Evolutionary conservation across 1,140 invertebrate genomes (phyloP), one percentile per base, ranked within the genome.

Genomic region (Phthorimaea operculella): DNA sequence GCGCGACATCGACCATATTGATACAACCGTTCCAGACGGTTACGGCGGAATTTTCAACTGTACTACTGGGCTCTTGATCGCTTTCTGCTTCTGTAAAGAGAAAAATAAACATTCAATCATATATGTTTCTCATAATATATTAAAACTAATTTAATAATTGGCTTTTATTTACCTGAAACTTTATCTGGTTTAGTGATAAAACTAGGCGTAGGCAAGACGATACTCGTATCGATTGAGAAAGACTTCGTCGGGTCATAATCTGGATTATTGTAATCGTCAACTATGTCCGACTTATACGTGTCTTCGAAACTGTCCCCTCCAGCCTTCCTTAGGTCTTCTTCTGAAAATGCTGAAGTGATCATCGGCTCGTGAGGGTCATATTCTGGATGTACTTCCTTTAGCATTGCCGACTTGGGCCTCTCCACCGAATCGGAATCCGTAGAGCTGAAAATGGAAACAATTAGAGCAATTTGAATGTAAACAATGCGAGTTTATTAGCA

Each of bases 1-100:
- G 93, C 0, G 95, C 92, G 0, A 97, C 93, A 74, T 98, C 96
- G 1, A 93, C 90, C 94, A 97, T 97, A 66, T 91, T 92, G 1
- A 98, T 91, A 52, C 90, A 91, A 0, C 96, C 96, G 63, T 91
- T 91, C 96, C 96, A 98, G 12, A 96, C 86, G 6, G 88, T 84
- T 4, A 83, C 71, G 36, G 86, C 62, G 28, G 78, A 49, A 58
- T 72, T 51, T 52, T 87, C 88, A 16, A 89, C 88, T 34, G 89
- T 90, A 57, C 88, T 90, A 21, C 74, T 87, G 7, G 88, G 88
- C 63, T 90, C 89, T 70, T 89, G 89, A 66, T 90, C 88, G 70
- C 87, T 89, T 58, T 89, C 89, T 55, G 80, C 86, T 72, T 87
- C 87, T 62, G 61, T 42, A 60, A 63, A 55, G 57, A 52, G 45